A percentile compares a stretch with the other conserved stretches of the same genome.
Conservation (phyloP, 2,113 vertebrate genomes). For the Chunga burmeisteri region DNA sequence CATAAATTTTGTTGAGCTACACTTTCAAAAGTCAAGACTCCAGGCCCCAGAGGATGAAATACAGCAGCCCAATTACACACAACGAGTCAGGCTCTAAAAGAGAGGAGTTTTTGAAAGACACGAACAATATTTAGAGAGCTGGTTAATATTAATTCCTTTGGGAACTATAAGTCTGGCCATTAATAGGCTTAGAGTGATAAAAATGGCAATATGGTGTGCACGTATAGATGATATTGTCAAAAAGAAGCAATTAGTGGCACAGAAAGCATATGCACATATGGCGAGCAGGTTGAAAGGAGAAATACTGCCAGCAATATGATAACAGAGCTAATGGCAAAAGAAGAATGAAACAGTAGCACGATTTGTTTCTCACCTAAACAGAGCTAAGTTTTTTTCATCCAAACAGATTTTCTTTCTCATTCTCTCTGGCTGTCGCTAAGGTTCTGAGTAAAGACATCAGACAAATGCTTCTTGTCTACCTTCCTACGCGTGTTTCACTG, state of each 20-base stretch:
- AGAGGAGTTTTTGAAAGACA: slow-evolving; percentile 75
- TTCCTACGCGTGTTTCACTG: not conserved
- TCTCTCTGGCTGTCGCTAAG: not conserved
- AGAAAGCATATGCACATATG: slow-evolving; percentile 74
- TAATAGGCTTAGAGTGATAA: slow-evolving; percentile 83
- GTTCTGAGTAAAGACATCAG: not conserved
- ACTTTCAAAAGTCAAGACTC: slow-evolving; percentile 74
- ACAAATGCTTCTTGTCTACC: not conserved
- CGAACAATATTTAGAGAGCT: slow-evolving; percentile 81
- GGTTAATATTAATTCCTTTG: slow-evolving; percentile 82
- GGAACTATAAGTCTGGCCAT: slow-evolving; percentile 78
- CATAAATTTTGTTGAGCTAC: slow-evolving; percentile 78
- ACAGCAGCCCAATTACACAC: slow-evolving; percentile 76
- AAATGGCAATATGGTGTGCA: slow-evolving; percentile 74
- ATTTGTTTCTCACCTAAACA: slow-evolving; percentile 34
- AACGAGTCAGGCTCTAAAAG: slow-evolving; percentile 71
- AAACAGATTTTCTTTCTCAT: not conserved
- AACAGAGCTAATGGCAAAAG: slow-evolving; percentile 55
- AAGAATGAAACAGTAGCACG: slow-evolving; percentile 46
- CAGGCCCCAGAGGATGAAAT: slow-evolving; percentile 75
- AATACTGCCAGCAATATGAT: slow-evolving; percentile 54
- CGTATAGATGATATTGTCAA: slow-evolving; percentile 77
- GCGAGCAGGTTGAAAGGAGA: slow-evolving; percentile 74
- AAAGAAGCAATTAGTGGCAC: slow-evolving; percentile 78
- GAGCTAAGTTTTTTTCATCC: not conserved